Conservation (phyloP, 2,797 vertebrate species). For the Platyrinchus mystaceus region DNA sequence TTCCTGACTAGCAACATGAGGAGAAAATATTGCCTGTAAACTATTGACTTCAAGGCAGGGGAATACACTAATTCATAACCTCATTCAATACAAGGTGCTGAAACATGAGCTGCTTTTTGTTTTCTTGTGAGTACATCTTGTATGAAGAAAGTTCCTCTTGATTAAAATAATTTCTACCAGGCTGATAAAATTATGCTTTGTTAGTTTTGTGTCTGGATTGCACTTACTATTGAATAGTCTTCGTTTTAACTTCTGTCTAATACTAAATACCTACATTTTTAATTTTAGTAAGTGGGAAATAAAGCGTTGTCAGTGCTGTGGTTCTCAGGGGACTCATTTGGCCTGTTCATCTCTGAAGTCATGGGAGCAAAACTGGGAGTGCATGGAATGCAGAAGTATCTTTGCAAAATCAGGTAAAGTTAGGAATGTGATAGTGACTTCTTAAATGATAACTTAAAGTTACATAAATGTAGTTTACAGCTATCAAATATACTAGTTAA, state of each 20-base stretch:
- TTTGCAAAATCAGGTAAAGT: constrained; percentile 79
- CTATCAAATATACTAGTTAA: not conserved
- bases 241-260: not conserved
- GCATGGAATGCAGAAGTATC: constrained; percentile 83
- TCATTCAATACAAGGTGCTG: not conserved
- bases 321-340: constrained; percentile 91
- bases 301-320: constrained; percentile 88
- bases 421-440: not conserved
- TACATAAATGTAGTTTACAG: not conserved
- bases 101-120: not conserved
- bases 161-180: not conserved
- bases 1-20: not conserved
- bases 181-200: not conserved
- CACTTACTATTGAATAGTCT: not conserved
- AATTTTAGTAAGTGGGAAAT: constrained; percentile 87
- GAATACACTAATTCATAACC: not conserved
- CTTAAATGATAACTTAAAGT: not conserved
- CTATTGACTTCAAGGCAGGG: not conserved
- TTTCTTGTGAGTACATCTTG: not conserved
- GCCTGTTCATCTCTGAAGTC: constrained; percentile 83
- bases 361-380: constrained; percentile 86
- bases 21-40: not conserved
- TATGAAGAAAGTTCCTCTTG: not conserved
- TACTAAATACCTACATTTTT: not conserved
- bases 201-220: not conserved